A percentile compares a stretch with the other conserved stretches of the same genome.
Evolutionary conservation across 2,888 invertebrate genomes (phyloP).

Genomic region (Hyposoter dolosus): DNA sequence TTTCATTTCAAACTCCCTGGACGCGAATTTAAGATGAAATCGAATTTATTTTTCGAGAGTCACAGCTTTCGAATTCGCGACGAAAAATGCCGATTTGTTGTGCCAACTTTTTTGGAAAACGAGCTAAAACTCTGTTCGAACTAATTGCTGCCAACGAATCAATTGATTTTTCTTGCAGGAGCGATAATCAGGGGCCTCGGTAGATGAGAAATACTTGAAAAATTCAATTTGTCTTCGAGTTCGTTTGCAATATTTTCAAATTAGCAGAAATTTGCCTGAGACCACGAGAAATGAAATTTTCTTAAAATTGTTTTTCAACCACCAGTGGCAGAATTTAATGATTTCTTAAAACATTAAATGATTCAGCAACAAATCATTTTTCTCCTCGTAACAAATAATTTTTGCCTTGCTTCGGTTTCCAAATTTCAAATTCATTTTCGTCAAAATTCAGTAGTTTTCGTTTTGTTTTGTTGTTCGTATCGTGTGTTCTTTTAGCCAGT

Average conservation of each 20-base stretch:
- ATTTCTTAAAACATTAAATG: neutral
- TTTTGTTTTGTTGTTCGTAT: neutral
- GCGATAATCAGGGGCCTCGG: no score
- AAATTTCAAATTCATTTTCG: neutral
- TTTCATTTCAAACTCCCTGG: neutral
- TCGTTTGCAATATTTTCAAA: neutral
- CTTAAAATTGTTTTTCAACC: neutral
- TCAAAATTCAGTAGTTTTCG: constrained; percentile 45
- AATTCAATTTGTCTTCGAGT: neutral
- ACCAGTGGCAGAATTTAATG: constrained; percentile 27
- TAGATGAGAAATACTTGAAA: neutral
- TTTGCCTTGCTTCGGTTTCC: neutral
- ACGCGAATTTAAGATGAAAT: neutral
- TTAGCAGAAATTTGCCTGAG: neutral
- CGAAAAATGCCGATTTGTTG: no score
- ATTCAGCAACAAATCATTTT: constrained; percentile 13
- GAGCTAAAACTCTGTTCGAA: neutral
- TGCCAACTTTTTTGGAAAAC: neutral
- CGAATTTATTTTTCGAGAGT: neutral
- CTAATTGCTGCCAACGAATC: neutral
- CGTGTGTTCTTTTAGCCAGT: neutral
- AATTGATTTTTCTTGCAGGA: neutral
- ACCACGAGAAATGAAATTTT: neutral
- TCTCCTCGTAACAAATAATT: neutral
- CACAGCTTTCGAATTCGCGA: neutral